A percentile compares a stretch with the other conserved stretches of the same genome.
These are phyloP conservation scores for Caenorhabditis parvicauda DNA, from an alignment of 2,888 invertebrate species.

Conservation along the genomic window DNA sequence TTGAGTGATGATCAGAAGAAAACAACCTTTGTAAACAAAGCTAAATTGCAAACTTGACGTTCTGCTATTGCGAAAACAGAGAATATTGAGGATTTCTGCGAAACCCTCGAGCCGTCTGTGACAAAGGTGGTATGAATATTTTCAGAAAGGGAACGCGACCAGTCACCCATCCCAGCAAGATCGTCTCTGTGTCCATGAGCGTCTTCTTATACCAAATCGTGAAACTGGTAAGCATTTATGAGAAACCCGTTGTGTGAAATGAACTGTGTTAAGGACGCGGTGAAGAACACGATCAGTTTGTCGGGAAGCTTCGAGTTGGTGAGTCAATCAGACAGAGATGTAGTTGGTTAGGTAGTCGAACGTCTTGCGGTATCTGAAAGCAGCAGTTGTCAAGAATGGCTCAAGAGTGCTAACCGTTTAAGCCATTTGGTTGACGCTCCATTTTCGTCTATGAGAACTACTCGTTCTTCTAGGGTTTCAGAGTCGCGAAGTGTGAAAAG, in stretches of 20 bases:
- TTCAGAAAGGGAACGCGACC: conserved; percentile 57
- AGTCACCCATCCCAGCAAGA: conserved; percentile 58
- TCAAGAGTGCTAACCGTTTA: conserved; percentile 27
- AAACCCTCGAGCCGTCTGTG: no score
- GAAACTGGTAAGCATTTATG: conserved; percentile 48
- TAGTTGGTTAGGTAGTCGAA: conserved; percentile 29
- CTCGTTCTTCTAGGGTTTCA: conserved; percentile 44
- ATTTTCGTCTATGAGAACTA: conserved; percentile 27
- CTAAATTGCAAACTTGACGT: no score
- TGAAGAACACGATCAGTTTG: conserved; percentile 60
- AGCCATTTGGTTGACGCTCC: conserved; percentile 39
- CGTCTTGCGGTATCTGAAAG: conserved; percentile 23
- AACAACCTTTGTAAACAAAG: no score
- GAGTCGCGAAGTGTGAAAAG: conserved; percentile 36
- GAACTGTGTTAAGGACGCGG: conserved; percentile 58
- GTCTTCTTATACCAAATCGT: conserved; percentile 61
- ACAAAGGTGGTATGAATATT: no score
- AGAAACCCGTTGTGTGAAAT: background rate
- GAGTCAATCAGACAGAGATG: conserved; percentile 25
- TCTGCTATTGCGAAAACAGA: no score
- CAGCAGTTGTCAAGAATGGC: background rate
- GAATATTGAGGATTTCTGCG: no score
- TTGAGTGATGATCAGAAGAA: no score
- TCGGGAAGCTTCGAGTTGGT: conserved; percentile 62
- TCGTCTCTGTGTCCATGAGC: conserved; percentile 57